Conservation (phyloP, 1,140 invertebrate genomes). For the Tetraneura akinire region DNA sequence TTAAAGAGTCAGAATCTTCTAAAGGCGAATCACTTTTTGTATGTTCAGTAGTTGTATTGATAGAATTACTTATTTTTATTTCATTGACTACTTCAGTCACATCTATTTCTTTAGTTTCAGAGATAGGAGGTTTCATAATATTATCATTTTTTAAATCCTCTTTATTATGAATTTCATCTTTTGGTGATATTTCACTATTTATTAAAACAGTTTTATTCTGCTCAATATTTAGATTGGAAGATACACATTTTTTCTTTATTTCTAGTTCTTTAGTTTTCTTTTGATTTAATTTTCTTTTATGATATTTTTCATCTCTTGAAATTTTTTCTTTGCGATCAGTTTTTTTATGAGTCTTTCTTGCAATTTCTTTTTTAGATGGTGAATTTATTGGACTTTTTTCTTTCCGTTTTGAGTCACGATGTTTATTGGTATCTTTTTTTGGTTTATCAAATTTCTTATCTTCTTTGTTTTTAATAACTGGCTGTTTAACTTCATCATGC, state of each 20-base stretch:
- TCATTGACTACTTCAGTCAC: slow-evolving; percentile 12
- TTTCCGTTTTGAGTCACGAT: slow-evolving; percentile 28
- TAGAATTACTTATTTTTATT: not conserved
- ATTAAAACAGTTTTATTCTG: not conserved
- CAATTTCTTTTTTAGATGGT: slow-evolving; percentile 24
- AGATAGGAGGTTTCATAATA: not conserved
- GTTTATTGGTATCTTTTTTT: slow-evolving; percentile 29
- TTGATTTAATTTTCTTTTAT: slow-evolving; percentile 34
- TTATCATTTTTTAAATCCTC: not conserved
- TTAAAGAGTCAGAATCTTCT: slow-evolving; percentile 45
- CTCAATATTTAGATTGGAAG: not conserved
- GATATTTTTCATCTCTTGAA: slow-evolving; percentile 34
- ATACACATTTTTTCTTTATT: slow-evolving; percentile 10
- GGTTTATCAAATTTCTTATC: slow-evolving; percentile 40
- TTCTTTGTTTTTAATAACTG: slow-evolving; percentile 24
- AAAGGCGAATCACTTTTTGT: slow-evolving; percentile 10
- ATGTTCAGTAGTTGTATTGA: not conserved
- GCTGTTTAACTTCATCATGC: not conserved
- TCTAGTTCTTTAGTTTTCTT: slow-evolving; percentile 23
- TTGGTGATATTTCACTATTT: not conserved
- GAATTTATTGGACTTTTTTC: slow-evolving; percentile 27
- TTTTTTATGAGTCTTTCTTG: slow-evolving; percentile 32
- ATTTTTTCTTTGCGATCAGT: slow-evolving; percentile 22
- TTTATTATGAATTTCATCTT: not conserved
- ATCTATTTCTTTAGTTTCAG: not conserved